Base-by-base conservation (phyloP, 2,113 vertebrate species). In the Eira barbara region DNA sequence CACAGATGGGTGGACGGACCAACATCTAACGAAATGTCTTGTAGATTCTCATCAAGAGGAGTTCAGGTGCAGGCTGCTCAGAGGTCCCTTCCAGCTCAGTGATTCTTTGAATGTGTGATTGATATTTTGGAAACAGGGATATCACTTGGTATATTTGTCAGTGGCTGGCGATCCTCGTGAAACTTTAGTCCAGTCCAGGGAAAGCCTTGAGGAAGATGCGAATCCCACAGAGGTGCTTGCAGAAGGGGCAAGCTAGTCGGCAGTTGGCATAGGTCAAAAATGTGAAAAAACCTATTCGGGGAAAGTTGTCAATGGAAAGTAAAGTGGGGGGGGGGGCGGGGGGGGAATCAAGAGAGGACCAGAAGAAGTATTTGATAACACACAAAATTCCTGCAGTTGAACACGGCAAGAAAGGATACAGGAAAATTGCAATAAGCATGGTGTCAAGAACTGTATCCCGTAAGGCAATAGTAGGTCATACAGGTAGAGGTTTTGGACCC, bases 1-100 rank as follows among this genome's bases (percentile, higher is more conserved):
- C 97, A 97, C 97, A 98, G 97, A 89, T 98, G 97, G 97, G 94
- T 97, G 97, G 97, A 98, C 95, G 97, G 98, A 97, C 96, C 95
- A 96, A 97, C 94, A 95, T 95, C 89, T 93, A 96, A 91, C 96
- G 89, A 80, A 94, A 95, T 42, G 89, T 93, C 96, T 90, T 81
- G 80, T 92, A 95, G 81, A 59, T 52, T 92, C 93, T 97, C 91
- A 79, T 97, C 96, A 59, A 82, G 85, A 87, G 83, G 93, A 91
- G 96, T 95, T 96, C 95, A 96, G 85, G 95, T 89, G 31, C 73
- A 13, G 13, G 1, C 74, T 47, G 91, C 95, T 91, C 71, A n/a
- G 91, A 86, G 97, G 96, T 89, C 94, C 89, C 97, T 93, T 97
- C 95, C 91, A 65, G 96, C 85, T 91, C 97, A 95, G 94, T 95